Conservation (phyloP, 2,113 vertebrate species). For the Barnardius zonarius region DNA sequence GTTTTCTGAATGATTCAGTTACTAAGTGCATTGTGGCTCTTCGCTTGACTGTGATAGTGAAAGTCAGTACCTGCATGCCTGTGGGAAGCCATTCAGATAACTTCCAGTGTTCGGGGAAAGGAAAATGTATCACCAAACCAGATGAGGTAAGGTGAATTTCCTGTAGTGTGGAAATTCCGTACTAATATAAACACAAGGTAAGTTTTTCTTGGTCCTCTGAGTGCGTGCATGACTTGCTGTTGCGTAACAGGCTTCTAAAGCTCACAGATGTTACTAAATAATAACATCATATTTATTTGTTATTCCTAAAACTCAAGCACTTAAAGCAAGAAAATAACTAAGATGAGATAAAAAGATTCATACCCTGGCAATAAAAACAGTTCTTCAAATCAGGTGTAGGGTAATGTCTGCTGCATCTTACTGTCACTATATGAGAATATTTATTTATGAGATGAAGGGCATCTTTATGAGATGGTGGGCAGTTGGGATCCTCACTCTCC, state of each 20-base stretch:
- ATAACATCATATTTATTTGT: background rate
- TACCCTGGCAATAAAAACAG: background rate
- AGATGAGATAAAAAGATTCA: background rate
- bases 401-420: background rate
- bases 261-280: background rate
- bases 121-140: slow-evolving; percentile 85
- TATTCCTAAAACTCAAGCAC: background rate
- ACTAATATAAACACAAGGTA: background rate
- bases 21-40: slow-evolving; percentile 86
- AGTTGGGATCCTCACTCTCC: background rate
- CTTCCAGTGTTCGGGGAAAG: slow-evolving; percentile 87
- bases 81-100: slow-evolving; percentile 75
- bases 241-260: background rate
- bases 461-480: accelerated
- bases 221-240: background rate
- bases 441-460: background rate
- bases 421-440: background rate
- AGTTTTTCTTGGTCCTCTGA: background rate
- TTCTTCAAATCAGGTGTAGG: background rate
- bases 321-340: background rate
- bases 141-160: slow-evolving; percentile 79
- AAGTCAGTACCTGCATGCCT: slow-evolving; percentile 84
- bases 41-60: slow-evolving; percentile 88
- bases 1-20: slow-evolving; percentile 81
- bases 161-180: background rate